Conservation (phyloP, 2,888 invertebrate species). For the Phengaris arion region DNA sequence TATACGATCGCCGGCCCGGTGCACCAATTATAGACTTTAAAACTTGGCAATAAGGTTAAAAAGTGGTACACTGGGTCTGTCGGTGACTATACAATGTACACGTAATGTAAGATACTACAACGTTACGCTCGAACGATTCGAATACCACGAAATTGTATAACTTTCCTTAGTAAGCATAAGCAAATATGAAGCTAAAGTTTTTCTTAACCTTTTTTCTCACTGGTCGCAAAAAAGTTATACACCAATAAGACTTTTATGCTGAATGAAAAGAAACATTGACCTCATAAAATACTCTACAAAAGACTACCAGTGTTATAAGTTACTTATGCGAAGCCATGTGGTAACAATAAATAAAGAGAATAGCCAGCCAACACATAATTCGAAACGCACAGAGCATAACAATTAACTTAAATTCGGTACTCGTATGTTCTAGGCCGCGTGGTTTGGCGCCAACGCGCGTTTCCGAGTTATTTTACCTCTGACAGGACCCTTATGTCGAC, state of each 20-base stretch:
- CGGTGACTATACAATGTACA: not conserved
- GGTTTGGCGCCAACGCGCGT: conserved; percentile 48
- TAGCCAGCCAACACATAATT: conserved; percentile 7
- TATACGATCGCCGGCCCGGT: not conserved
- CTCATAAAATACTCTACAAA: conserved; percentile 3
- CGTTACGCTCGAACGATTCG: not conserved
- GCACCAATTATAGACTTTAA: not conserved
- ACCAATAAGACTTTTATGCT: too few relatives aligned
- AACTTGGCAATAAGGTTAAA: not conserved
- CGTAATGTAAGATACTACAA: not conserved
- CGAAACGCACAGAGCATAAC: conserved; percentile 11
- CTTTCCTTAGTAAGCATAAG: conserved; percentile 1
- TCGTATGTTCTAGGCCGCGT: conserved; percentile 36
- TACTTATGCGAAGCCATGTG: not conserved
- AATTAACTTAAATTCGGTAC: conserved; percentile 10
- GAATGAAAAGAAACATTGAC: not conserved
- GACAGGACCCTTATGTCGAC: too few relatives aligned
- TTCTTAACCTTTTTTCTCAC: not conserved
- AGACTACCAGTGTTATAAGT: conserved; percentile 3
- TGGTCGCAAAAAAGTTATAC: not conserved
- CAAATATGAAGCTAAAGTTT: conserved; percentile 28
- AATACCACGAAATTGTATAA: not conserved
- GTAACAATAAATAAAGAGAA: conserved; percentile 10
- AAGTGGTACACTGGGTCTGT: not conserved
- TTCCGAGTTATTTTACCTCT: too few relatives aligned